phyloP scores from a whole-genome alignment of 2,113 vertebrate genomes.

The Archilochus colubris region DNA sequence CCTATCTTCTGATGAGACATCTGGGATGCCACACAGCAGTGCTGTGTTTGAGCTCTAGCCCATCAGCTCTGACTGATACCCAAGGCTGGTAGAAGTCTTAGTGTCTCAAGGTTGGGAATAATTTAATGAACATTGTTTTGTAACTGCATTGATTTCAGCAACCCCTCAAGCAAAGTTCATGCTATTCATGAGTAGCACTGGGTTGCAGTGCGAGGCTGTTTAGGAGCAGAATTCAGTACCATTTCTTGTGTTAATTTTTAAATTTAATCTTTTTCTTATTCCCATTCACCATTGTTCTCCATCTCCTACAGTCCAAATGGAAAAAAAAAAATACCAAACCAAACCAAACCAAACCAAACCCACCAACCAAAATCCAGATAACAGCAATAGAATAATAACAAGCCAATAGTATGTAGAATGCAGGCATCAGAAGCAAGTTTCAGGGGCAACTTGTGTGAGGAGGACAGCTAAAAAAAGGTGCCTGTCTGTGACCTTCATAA shows the following conservation, averaged over 20 bases:
- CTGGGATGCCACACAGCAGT: fast-evolving
- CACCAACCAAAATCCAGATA: background rate
- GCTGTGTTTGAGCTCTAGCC: background rate
- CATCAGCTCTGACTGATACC: background rate
- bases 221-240: background rate
- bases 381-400: background rate
- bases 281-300: background rate
- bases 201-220: background rate
- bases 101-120: too few species aligned
- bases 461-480: background rate
- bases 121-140: background rate
- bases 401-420: background rate
- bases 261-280: background rate
- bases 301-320: background rate
- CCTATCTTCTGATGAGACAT: background rate
- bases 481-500: background rate
- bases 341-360: too few species aligned
- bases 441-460: background rate
- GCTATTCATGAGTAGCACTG: fast-evolving
- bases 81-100: background rate
- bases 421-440: background rate
- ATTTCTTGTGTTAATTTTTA: background rate
- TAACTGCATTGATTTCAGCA: background rate
- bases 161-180: background rate
- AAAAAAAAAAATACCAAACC: background rate